Conservation (phyloP, 2,888 invertebrate genomes). For the Microchrysa polita region DNA sequence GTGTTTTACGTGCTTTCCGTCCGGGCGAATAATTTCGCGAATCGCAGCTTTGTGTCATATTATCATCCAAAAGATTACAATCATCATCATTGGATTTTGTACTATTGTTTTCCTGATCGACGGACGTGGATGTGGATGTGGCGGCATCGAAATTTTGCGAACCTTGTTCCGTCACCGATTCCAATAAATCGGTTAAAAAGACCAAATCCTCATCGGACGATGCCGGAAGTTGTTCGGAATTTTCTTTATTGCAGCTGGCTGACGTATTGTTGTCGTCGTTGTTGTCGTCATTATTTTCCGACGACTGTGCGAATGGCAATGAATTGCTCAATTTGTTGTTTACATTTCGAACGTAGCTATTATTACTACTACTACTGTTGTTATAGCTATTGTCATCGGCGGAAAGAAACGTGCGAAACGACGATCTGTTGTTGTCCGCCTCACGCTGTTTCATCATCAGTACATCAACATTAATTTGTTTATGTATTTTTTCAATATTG, state of each 20-base stretch:
- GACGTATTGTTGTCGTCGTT: background rate
- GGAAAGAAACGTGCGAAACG: background rate
- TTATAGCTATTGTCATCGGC: background rate
- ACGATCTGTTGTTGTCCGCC: background rate
- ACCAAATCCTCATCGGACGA: too few species aligned
- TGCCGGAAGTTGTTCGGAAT: too few species aligned
- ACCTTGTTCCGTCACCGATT: background rate
- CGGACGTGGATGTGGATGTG: background rate
- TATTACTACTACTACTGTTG: background rate
- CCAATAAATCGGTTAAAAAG: conserved; percentile 2
- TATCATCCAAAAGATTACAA: background rate
- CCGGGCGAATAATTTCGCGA: conserved; percentile 20
- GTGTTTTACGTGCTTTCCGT: background rate
- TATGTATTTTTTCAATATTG: conserved; percentile 42
- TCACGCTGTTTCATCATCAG: conserved; percentile 30
- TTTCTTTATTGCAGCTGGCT: conserved; percentile 2
- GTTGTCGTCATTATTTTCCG: background rate
- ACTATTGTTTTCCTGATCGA: conserved; percentile 21
- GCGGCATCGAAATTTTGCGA: background rate
- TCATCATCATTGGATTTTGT: conserved; percentile 12
- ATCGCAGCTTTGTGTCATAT: background rate
- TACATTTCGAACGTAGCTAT: background rate
- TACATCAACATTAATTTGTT: conserved; percentile 44
- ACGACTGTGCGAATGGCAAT: background rate
- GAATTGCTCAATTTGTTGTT: background rate